Conservation (phyloP, 64 coral and sea anemone genomes). For the Orbicella faveolata region DNA sequence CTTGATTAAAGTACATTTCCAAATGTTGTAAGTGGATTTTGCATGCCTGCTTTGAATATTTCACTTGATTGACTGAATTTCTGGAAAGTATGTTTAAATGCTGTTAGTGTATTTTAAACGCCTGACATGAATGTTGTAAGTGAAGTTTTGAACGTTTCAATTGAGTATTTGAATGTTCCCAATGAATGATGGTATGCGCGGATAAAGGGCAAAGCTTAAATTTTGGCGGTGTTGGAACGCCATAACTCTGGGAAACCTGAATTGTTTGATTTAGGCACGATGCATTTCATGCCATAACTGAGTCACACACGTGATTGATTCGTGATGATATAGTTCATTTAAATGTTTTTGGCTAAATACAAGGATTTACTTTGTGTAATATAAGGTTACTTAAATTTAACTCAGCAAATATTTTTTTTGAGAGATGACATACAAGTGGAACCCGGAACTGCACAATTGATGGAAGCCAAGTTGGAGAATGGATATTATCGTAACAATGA, state of each 20-base stretch:
- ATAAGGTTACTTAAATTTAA: no score
- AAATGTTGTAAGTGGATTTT: background rate
- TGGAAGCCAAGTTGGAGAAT: conserved; percentile 40
- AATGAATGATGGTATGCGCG: background rate
- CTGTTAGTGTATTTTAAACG: background rate
- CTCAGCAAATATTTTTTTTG: background rate
- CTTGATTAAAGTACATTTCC: background rate
- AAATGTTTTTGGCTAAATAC: no score
- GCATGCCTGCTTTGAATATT: background rate
- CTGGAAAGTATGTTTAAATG: background rate
- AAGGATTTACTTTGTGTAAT: no score
- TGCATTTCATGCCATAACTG: no score
- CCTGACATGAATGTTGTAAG: background rate
- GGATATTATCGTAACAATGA: conserved; percentile 64
- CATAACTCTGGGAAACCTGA: background rate
- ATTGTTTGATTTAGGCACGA: no score
- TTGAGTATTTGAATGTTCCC: background rate
- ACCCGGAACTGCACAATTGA: conserved; percentile 48
- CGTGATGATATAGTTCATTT: no score
- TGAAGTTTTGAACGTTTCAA: background rate
- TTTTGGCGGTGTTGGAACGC: conserved; percentile 7
- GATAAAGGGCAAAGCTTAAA: background rate
- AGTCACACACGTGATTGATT: no score
- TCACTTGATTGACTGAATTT: background rate
- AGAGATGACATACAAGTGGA: conserved; percentile 32